These are phyloP conservation scores for Drosophila monieri DNA, from an alignment of 2,888 invertebrate species.

Conservation along the genomic window DNA sequence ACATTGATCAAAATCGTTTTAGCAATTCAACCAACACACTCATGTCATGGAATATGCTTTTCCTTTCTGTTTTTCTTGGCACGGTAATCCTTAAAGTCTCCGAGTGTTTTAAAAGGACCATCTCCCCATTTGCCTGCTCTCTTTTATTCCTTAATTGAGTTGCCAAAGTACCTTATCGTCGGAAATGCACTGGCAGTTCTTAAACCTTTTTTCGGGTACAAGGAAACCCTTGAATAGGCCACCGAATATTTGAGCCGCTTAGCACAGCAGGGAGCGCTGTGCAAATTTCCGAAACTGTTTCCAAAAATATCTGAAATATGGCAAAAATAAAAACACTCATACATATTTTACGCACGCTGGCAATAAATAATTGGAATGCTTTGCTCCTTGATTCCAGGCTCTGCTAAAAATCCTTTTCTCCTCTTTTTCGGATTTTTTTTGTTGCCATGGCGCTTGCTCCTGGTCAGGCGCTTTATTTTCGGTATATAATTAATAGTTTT, in stretches of 20 bases:
- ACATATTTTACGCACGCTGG: conserved; percentile 22
- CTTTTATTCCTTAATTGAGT: conserved; percentile 65
- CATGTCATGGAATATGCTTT: conserved; percentile 15
- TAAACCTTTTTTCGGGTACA: neutral
- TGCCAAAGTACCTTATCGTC: conserved; percentile 71
- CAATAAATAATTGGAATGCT: conserved; percentile 35
- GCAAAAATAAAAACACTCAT: conserved; percentile 2
- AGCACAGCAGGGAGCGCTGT: neutral
- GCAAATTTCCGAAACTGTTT: conserved; percentile 4
- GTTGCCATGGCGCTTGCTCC: conserved; percentile 51
- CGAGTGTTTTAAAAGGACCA: conserved; percentile 2
- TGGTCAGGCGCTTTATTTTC: conserved; percentile 57
- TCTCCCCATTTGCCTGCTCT: conserved; percentile 25
- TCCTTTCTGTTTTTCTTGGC: conserved; percentile 8
- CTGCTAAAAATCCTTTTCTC: conserved; percentile 63
- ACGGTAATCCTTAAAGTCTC: conserved; percentile 2
- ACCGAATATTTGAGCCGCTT: conserved; percentile 41
- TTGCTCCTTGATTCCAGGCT: conserved; percentile 14
- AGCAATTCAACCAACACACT: neutral
- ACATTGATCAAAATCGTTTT: too few species aligned
- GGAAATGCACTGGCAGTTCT: conserved; percentile 62
- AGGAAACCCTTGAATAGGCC: conserved; percentile 53
- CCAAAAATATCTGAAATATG: conserved; percentile 23
- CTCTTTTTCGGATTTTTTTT: conserved; percentile 29
- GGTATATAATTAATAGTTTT: conserved; percentile 74